These are phyloP conservation scores for Danio rerio DNA, from an alignment of 2,113 vertebrate genomes.

Conservation along the genomic window DNA sequence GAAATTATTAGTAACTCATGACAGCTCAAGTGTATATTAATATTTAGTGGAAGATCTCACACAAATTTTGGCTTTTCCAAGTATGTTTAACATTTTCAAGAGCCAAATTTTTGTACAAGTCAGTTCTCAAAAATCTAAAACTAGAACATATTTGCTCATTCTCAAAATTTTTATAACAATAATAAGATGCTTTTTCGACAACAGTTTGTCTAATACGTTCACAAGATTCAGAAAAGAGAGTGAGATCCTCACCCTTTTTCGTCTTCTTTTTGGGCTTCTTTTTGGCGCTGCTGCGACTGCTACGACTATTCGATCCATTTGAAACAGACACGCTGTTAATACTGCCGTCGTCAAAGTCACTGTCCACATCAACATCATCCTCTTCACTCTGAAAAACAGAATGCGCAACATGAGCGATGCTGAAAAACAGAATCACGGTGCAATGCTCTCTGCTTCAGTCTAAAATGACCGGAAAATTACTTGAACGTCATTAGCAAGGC, in stretches of 20 bases:
- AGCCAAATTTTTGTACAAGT: neutral
- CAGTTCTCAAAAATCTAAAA: neutral
- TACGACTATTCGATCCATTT: conserved; percentile 94
- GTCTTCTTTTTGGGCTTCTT: conserved; percentile 96
- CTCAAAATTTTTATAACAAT: neutral
- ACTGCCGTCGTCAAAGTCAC: conserved; percentile 95
- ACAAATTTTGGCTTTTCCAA: neutral
- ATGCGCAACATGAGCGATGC: neutral
- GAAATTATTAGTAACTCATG: neutral
- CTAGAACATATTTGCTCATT: neutral
- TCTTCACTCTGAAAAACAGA: conserved; percentile 87
- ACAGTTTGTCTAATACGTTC: too few relatives aligned
- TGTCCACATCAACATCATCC: conserved; percentile 94
- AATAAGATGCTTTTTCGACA: neutral
- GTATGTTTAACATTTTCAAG: neutral
- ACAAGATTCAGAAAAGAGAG: neutral
- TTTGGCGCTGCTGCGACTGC: conserved; percentile 91
- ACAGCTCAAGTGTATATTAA: neutral
- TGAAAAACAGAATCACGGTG: neutral
- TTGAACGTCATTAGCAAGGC: neutral
- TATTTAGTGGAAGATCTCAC: neutral
- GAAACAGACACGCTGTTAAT: conserved; percentile 97
- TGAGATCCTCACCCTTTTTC: conserved; percentile 86
- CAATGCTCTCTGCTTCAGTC: neutral
- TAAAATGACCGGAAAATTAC: neutral